Conservation (phyloP, 2,888 invertebrate species). For the Eupsilia transversa region DNA sequence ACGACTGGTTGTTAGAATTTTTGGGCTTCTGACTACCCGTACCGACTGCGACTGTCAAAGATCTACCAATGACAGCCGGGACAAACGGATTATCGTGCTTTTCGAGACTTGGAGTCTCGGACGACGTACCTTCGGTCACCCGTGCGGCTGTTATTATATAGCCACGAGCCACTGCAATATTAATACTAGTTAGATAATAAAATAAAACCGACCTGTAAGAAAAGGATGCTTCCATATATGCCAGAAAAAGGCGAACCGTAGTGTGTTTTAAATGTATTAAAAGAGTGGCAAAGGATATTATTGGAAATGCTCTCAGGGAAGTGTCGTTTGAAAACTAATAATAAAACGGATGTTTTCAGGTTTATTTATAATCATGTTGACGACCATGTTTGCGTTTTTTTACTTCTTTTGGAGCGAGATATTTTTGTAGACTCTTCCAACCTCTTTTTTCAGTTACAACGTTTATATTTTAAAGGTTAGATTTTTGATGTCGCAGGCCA, state of each 20-base stretch:
- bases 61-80: background rate
- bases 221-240: background rate
- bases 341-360: slow-evolving; percentile 19
- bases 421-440: background rate
- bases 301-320: background rate
- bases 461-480: too few species aligned
- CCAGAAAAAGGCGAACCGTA: too few species aligned
- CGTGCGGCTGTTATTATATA: background rate
- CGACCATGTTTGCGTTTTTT: background rate
- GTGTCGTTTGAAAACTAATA: slow-evolving; percentile 9
- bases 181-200: too few species aligned
- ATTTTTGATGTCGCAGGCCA: too few species aligned
- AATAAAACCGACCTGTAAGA: background rate
- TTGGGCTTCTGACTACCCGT: background rate
- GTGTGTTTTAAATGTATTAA: background rate
- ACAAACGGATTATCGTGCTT: too few species aligned
- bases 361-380: slow-evolving; percentile 15
- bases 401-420: background rate
- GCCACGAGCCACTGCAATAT: background rate
- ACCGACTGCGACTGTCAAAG: background rate
- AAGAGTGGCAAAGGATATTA: background rate
- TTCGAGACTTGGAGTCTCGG: too few species aligned
- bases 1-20: background rate
- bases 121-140: background rate
- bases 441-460: too few species aligned